Evolutionary conservation across 2,888 invertebrate species (phyloP).

Genomic region (Xestia ashworthii): DNA sequence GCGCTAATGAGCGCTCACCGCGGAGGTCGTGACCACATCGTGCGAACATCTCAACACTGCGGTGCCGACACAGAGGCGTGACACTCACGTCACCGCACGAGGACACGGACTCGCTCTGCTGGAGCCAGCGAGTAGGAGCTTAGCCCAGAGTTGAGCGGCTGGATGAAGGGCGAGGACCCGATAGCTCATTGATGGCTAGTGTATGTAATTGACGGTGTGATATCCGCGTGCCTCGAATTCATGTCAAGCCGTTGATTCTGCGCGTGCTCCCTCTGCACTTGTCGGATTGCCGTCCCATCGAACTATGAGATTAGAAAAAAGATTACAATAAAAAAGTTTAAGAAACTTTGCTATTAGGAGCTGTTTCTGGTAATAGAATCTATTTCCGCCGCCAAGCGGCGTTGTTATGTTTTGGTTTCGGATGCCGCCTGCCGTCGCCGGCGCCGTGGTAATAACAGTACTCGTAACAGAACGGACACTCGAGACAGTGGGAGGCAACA

Average conservation of each 20-base stretch:
- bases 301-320: neutral
- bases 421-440: neutral
- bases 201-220: neutral
- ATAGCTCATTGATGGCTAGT: neutral
- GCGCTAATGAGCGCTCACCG: constrained; percentile 2
- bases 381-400: neutral
- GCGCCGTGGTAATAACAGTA: neutral
- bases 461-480: neutral
- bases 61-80: constrained; percentile 27
- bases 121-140: neutral
- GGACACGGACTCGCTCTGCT: neutral
- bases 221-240: neutral
- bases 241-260: neutral
- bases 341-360: neutral
- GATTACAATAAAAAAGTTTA: neutral
- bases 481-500: neutral
- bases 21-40: constrained; percentile 39
- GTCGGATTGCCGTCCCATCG: too few species aligned
- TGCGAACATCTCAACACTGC: constrained; percentile 16
- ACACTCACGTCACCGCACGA: constrained; percentile 3
- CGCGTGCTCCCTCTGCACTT: neutral
- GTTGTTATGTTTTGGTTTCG: neutral
- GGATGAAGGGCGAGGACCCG: neutral
- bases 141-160: neutral
- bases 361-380: neutral